phyloP scores from a whole-genome alignment of 2,888 invertebrate species.

The Nipponacmea schrenckii region DNA sequence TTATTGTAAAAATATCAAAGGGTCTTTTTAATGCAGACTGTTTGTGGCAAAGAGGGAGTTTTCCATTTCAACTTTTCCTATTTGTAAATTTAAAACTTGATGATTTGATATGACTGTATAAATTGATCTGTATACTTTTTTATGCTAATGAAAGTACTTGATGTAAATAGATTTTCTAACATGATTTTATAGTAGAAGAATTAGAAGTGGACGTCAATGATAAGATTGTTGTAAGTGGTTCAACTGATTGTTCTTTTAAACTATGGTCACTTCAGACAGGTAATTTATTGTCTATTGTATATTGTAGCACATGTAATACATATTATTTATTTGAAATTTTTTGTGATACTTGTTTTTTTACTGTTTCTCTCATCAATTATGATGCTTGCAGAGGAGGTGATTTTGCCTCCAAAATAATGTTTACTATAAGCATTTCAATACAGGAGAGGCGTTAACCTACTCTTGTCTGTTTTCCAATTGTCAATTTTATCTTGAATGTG shows the following conservation, averaged over 20 bases:
- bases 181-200: slow-evolving; percentile 30
- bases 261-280: slow-evolving; percentile 62
- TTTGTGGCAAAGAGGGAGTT: no score
- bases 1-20: no score
- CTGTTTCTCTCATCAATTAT: background rate
- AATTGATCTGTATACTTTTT: background rate
- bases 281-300: slow-evolving; percentile 27
- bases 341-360: background rate
- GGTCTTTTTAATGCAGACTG: no score
- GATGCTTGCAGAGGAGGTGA: no score
- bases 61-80: no score
- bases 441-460: no score
- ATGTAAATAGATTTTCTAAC: background rate
- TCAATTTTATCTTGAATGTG: no score
- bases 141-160: background rate
- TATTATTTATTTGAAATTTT: background rate
- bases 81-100: no score
- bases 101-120: background rate
- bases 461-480: no score
- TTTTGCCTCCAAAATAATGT: no score
- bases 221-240: slow-evolving; percentile 58
- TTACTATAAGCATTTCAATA: no score
- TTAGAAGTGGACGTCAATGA: slow-evolving; percentile 30
- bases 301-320: background rate
- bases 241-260: slow-evolving; percentile 61